Evolutionary conservation across 2,797 vertebrate genomes (phyloP).

Genomic region (Loris lydekkerianus): DNA sequence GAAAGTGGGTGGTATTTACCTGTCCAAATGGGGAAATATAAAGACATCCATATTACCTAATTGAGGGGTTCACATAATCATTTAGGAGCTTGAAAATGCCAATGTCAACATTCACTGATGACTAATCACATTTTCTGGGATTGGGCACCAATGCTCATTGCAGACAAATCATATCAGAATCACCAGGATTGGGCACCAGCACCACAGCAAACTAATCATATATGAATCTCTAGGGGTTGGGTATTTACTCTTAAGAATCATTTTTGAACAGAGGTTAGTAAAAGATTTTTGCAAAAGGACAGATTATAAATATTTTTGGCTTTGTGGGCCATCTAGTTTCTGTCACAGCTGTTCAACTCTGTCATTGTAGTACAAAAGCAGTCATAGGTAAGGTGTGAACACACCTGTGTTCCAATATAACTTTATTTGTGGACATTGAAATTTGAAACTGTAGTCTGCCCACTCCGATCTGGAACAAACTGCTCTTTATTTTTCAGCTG

Average conservation of each 20-base stretch:
- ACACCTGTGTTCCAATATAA: not conserved
- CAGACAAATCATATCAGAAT: not conserved
- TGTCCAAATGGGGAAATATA: not conserved
- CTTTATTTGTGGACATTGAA: not conserved
- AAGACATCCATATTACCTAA: not conserved
- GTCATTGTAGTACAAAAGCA: not conserved
- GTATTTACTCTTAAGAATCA: not conserved
- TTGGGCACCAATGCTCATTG: not conserved
- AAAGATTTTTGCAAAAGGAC: not conserved
- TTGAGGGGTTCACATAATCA: not conserved
- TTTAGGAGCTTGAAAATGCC: not conserved
- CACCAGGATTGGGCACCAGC: not conserved
- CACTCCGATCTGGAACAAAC: not conserved
- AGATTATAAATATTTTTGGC: constrained; percentile 12
- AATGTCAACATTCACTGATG: not conserved
- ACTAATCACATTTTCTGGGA: not conserved
- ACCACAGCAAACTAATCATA: not conserved
- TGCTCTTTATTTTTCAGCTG: not conserved
- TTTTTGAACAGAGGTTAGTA: not conserved
- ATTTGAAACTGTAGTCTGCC: not conserved
- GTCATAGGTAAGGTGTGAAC: not conserved
- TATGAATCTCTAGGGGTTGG: not conserved
- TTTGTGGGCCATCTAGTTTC: not conserved
- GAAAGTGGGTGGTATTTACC: not conserved
- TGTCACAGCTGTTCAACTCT: not conserved